Percentiles rank a stretch among this genome's conserved stretches.
phyloP scores from a whole-genome alignment of 2,797 vertebrate genomes.

The Harpagifer antarcticus region DNA sequence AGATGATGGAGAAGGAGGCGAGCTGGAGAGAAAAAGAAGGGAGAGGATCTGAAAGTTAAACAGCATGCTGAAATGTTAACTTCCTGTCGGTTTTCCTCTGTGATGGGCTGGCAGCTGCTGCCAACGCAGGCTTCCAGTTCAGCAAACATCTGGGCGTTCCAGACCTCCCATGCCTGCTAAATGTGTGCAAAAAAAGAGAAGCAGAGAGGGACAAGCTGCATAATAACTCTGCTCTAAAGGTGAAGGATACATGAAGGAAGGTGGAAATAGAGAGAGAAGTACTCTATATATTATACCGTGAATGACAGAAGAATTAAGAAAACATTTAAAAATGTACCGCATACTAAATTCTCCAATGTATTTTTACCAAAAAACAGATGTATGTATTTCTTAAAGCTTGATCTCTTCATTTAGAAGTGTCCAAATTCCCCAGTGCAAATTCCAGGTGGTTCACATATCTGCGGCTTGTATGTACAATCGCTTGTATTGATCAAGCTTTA shows the following conservation, averaged over 20 bases:
- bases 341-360: slow-evolving; percentile 11
- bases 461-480: not conserved
- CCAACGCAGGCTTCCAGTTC: slow-evolving; percentile 74
- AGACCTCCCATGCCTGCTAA: slow-evolving; percentile 55
- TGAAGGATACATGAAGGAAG: slow-evolving; percentile 31
- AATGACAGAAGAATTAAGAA: slow-evolving; percentile 1
- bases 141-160: slow-evolving; percentile 80
- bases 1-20: slow-evolving; percentile 3
- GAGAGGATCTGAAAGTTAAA: slow-evolving; percentile 59
- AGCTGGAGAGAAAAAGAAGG: slow-evolving; percentile 2
- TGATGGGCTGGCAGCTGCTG: slow-evolving; percentile 67
- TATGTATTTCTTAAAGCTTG: not conserved
- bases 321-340: slow-evolving; percentile 21
- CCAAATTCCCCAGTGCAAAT: too few relatives aligned
- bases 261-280: slow-evolving; percentile 18
- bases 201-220: slow-evolving; percentile 34
- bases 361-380: not conserved
- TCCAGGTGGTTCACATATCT: too few relatives aligned
- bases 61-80: slow-evolving; percentile 52
- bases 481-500: slow-evolving; percentile 46
- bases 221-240: slow-evolving; percentile 46
- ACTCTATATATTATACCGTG: not conserved
- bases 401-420: slow-evolving; percentile 25
- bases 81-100: slow-evolving; percentile 55
- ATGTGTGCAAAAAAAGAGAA: slow-evolving; percentile 49